Conservation (phyloP, 1,140 invertebrate genomes). For the Ips nitidus region DNA sequence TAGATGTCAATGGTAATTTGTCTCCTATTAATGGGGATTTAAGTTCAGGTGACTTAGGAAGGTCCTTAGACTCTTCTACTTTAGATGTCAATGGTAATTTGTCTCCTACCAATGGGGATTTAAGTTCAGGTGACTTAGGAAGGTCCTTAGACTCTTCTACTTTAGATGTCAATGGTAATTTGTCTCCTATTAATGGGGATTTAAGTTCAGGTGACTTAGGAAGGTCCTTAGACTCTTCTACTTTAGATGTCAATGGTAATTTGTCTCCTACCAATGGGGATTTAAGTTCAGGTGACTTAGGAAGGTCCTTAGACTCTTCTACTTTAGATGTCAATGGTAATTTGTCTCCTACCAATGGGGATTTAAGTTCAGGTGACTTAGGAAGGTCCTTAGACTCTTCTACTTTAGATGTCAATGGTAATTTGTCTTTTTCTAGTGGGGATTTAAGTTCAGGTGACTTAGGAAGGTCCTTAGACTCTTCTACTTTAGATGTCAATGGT, state of each 20-base stretch:
- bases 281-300: not conserved
- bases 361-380: conserved; percentile 8
- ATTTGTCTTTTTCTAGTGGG: not conserved
- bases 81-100: not conserved
- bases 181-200: not conserved
- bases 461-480: not conserved
- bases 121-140: conserved; percentile 6
- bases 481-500: not conserved
- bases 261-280: not conserved
- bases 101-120: not conserved
- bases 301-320: not conserved
- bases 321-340: not conserved
- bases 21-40: not conserved
- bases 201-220: conserved; percentile 4
- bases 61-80: not conserved
- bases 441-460: not conserved
- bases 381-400: not conserved
- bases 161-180: not conserved
- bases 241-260: not conserved
- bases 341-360: not conserved
- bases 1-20: not conserved
- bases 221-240: not conserved
- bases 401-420: not conserved
- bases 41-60: not conserved
- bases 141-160: not conserved